Evolutionary conservation across 2,797 vertebrate species (phyloP).

Genomic region (Apogon hyalosoma): DNA sequence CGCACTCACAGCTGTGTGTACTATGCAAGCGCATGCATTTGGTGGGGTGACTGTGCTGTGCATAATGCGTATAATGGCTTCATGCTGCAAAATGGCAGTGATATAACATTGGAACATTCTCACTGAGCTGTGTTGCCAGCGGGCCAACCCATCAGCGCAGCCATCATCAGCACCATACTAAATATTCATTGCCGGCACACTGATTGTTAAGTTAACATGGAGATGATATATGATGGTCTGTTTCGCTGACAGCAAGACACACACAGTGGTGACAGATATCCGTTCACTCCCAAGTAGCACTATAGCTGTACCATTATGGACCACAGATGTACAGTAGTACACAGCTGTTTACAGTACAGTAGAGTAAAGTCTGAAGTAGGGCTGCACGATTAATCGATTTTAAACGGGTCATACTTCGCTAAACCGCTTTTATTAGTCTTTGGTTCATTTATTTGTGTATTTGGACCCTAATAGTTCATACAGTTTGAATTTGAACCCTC

Average conservation of each 20-base stretch:
- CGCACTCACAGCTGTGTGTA: not conserved
- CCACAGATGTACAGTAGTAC: not conserved
- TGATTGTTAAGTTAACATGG: conserved; percentile 54
- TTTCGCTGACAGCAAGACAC: conserved; percentile 27
- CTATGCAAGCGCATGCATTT: conserved; percentile 8
- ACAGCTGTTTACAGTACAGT: no score
- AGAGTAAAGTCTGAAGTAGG: no score
- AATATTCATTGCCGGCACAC: conserved; percentile 58
- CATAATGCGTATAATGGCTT: conserved; percentile 58
- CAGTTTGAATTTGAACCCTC: no score
- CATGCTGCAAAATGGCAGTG: conserved; percentile 41
- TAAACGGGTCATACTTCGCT: no score
- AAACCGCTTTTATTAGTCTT: no score
- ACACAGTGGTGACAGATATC: conserved; percentile 21
- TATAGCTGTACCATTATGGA: not conserved
- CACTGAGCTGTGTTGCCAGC: conserved; percentile 49
- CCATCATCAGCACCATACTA: conserved; percentile 45
- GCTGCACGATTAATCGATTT: no score
- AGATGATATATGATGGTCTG: conserved; percentile 40
- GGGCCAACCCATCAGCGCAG: conserved; percentile 54
- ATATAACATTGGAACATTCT: conserved; percentile 55
- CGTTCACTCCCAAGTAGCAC: not conserved
- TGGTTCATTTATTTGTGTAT: no score
- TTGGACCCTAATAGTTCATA: no score
- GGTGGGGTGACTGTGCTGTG: conserved; percentile 17